Conservation (phyloP, 2,797 vertebrate species). For the Tokudaia tokunoshimensis region DNA sequence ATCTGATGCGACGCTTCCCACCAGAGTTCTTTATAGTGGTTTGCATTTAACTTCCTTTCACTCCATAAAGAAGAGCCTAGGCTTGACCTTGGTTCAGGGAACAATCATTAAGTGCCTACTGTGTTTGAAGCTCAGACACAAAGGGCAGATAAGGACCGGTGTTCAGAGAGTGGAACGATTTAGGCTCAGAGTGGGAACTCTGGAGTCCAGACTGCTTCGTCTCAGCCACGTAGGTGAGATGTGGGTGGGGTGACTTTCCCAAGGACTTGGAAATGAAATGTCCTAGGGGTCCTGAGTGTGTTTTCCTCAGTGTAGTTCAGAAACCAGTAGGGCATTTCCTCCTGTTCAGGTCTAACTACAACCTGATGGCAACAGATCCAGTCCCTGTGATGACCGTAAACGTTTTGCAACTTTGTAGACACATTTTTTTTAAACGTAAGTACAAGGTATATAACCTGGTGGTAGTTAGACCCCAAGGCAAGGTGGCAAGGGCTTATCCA, state of each 20-base stretch:
- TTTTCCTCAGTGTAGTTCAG: neutral
- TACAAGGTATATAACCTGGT: neutral
- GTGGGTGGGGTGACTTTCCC: neutral
- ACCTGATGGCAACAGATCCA: neutral
- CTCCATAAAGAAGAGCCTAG: conserved; percentile 21
- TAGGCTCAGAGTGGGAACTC: neutral
- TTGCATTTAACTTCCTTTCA: neutral
- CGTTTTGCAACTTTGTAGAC: conserved; percentile 9
- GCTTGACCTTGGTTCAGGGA: conserved; percentile 36
- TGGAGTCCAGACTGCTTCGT: neutral
- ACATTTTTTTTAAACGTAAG: neutral
- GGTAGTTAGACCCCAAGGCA: neutral
- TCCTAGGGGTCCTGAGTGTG: neutral
- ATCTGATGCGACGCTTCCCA: neutral
- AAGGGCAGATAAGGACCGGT: neutral
- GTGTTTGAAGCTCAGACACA: neutral
- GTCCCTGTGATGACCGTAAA: neutral
- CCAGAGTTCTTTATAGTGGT: neutral
- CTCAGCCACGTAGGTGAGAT: neutral
- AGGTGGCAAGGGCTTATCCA: neutral
- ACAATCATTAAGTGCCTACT: neutral
- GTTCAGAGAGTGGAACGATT: neutral
- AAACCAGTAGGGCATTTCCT: conserved; percentile 17
- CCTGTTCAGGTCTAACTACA: neutral
- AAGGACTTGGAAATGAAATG: neutral